These are phyloP conservation scores for Melieria crassipennis DNA, from an alignment of 2,888 invertebrate genomes.

Conservation along the genomic window DNA sequence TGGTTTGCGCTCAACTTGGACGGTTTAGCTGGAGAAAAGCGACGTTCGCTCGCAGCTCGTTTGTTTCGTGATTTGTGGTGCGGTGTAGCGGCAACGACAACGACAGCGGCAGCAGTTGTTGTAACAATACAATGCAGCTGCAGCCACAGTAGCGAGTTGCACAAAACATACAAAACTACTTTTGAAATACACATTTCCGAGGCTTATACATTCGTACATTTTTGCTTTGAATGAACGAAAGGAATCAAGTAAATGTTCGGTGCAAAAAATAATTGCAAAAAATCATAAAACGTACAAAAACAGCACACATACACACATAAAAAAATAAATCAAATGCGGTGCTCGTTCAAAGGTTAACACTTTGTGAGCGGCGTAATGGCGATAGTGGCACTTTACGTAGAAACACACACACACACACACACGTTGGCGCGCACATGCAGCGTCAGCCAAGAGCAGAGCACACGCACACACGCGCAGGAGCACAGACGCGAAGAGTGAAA, in stretches of 20 bases:
- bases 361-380: conserved; percentile 31
- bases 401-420: conserved; percentile 18
- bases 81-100: too few relatives aligned
- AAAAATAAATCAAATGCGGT: too few relatives aligned
- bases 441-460: too few relatives aligned
- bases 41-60: not conserved
- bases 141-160: too few relatives aligned
- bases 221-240: too few relatives aligned
- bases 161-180: not conserved
- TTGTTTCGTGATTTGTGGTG: not conserved
- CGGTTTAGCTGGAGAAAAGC: conserved; percentile 6
- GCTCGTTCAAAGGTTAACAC: conserved; percentile 32
- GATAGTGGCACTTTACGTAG: conserved; percentile 21
- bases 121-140: too few relatives aligned
- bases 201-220: too few relatives aligned
- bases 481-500: too few relatives aligned
- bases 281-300: not conserved
- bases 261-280: too few relatives aligned
- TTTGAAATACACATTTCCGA: not conserved
- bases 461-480: too few relatives aligned
- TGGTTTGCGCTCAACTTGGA: conserved; percentile 17
- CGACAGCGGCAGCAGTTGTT: too few relatives aligned
- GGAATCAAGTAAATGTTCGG: too few relatives aligned
- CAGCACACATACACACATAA: not conserved
- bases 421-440: not conserved